phyloP scores from a whole-genome alignment of 2,888 invertebrate species.

The Odontomyia ornata region DNA sequence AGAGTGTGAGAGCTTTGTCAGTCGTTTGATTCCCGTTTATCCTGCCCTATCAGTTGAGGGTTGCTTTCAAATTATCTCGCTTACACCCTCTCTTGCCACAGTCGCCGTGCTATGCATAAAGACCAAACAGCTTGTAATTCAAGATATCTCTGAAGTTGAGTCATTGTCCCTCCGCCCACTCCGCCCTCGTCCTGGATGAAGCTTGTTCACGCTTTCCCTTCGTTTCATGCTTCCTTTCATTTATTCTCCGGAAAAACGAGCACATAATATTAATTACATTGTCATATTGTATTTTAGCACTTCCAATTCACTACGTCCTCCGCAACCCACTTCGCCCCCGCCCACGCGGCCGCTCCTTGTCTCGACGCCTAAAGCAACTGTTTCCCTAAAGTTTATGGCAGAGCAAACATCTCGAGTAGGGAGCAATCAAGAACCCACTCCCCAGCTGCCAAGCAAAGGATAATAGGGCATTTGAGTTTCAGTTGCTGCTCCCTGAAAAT shows the following conservation, averaged over 20 bases:
- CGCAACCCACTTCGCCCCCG: background rate
- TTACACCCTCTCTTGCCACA: background rate
- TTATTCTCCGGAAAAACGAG: constrained; percentile 41
- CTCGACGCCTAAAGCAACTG: background rate
- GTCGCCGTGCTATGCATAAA: background rate
- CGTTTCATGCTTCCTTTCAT: constrained; percentile 25
- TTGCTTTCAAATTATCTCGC: constrained; percentile 36
- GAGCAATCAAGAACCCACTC: constrained; percentile 6
- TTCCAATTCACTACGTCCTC: background rate
- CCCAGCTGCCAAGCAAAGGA: constrained; percentile 14
- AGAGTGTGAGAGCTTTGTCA: constrained; percentile 41
- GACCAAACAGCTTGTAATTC: constrained; percentile 1
- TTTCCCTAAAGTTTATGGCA: constrained; percentile 19
- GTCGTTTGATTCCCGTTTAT: constrained; percentile 45
- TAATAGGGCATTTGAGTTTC: constrained; percentile 40
- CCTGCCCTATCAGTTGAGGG: constrained; percentile 22
- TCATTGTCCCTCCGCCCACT: background rate
- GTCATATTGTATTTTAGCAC: constrained; percentile 47
- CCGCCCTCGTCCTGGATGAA: background rate
- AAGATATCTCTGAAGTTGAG: background rate
- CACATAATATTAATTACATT: constrained; percentile 48
- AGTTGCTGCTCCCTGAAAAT: constrained; percentile 38
- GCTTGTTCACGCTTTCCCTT: constrained; percentile 21
- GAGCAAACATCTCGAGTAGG: background rate
- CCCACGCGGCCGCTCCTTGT: background rate